Conservation (phyloP, 2,113 vertebrate species). For the Xenopus tropicalis region UCB_Xtro_10.0 CM004445.2:85450501-85451000, state of each 20-base stretch:
- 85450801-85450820: constrained; percentile 31
- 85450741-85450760: constrained; percentile 31
- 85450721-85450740: constrained; percentile 17
- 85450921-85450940: constrained; percentile 45
- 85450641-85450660: too few relatives aligned
- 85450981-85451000: constrained; percentile 31
- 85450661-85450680: too few relatives aligned
- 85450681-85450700: too few relatives aligned
- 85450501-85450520: too few relatives aligned
- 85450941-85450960: constrained; percentile 44
- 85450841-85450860: constrained; percentile 32
- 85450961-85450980: constrained; percentile 41
- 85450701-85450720: not conserved
- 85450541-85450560: too few relatives aligned
- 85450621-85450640: too few relatives aligned
- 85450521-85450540: too few relatives aligned
- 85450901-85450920: constrained; percentile 35
- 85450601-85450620: too few relatives aligned
- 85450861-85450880: constrained; percentile 41
- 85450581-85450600: too few relatives aligned
- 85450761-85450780: constrained; percentile 40
- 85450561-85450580: too few relatives aligned
- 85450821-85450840: constrained; percentile 32
- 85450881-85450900: constrained; percentile 39
- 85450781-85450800: constrained; percentile 36